A percentile compares a stretch with the other conserved stretches of the same genome.
Evolutionary conservation across 2,888 invertebrate species (phyloP).

Genomic region (Rhagonycha lutea): DNA sequence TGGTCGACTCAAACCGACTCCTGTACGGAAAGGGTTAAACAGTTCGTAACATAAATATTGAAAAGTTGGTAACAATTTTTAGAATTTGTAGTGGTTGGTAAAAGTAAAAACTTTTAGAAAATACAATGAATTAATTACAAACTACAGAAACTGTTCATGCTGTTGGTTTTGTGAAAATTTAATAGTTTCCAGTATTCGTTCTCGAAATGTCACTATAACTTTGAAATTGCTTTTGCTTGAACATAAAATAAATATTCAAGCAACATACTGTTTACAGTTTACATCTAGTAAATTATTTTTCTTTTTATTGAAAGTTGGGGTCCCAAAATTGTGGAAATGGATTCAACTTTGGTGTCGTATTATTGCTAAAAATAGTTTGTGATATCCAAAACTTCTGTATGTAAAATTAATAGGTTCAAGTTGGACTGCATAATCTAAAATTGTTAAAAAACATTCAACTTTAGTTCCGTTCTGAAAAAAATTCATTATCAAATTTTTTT

Average conservation of each 20-base stretch:
- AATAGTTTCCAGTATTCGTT: not conserved
- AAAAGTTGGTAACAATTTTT: not conserved
- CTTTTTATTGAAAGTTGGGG: not conserved
- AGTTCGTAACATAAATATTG: not conserved
- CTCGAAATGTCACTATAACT: not conserved
- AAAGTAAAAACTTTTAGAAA: not conserved
- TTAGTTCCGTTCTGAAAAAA: too few relatives aligned
- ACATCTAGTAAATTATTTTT: not conserved
- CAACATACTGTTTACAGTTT: not conserved
- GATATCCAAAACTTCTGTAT: too few relatives aligned
- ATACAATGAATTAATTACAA: not conserved
- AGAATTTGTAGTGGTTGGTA: not conserved
- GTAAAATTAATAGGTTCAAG: too few relatives aligned
- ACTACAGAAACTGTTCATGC: not conserved
- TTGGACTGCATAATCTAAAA: too few relatives aligned
- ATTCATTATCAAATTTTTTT: too few relatives aligned
- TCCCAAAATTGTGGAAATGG: too few relatives aligned
- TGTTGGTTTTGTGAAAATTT: not conserved
- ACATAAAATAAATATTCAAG: not conserved
- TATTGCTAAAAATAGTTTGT: not conserved
- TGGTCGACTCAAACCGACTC: not conserved
- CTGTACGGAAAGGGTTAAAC: not conserved
- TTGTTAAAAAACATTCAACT: too few relatives aligned
- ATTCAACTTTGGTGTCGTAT: too few relatives aligned
- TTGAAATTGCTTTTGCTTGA: not conserved